phyloP scores from a whole-genome alignment of 2,113 vertebrate species.

The Ceyx cyanopectus region DNA sequence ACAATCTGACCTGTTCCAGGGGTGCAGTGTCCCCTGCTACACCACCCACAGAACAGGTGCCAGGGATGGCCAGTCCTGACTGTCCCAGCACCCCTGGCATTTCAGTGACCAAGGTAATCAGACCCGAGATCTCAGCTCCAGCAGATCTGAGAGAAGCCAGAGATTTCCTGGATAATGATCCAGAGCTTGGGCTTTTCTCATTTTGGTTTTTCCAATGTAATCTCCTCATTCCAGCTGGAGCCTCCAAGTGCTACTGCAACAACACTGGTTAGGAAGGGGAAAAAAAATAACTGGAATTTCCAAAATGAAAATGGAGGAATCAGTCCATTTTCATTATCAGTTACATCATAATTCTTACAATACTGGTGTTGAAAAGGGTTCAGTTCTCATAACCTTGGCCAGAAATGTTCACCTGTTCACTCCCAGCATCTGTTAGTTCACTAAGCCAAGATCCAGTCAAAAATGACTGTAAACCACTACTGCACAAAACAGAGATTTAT shows the following conservation, averaged over 20 bases:
- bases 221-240: background rate
- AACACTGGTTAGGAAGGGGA: background rate
- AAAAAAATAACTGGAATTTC: background rate
- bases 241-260: background rate
- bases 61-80: background rate
- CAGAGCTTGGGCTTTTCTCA: background rate
- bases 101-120: background rate
- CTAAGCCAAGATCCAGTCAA: background rate
- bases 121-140: background rate
- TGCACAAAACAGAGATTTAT: background rate
- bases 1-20: background rate
- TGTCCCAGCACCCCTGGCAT: background rate
- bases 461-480: background rate
- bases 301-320: background rate
- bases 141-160: background rate
- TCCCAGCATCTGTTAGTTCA: background rate
- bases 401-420: background rate
- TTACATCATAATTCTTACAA: background rate
- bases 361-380: background rate
- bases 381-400: background rate
- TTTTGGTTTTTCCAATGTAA: background rate
- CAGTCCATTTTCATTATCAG: background rate
- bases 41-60: background rate
- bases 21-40: background rate
- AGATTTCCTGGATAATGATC: background rate